Conservation (phyloP, 2,888 invertebrate genomes). For the Megalurothrips usitatus region DNA sequence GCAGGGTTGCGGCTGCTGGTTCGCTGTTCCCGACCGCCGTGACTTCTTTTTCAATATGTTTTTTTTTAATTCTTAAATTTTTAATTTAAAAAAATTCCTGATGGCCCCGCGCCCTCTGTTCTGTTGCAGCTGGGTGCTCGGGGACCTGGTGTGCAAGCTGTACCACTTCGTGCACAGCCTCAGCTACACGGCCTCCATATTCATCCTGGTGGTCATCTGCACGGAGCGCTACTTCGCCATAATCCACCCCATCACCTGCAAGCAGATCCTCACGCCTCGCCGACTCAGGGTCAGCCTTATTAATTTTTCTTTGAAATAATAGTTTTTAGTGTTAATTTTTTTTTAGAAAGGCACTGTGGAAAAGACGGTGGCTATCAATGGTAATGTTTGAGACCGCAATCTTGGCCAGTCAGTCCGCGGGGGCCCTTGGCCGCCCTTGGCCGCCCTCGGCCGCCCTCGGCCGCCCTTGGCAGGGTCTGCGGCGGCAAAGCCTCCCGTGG, state of each 20-base stretch:
- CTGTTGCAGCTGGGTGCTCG: conserved; percentile 70
- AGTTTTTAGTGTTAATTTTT: too few relatives aligned
- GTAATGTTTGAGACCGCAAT: too few relatives aligned
- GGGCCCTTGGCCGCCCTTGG: too few relatives aligned
- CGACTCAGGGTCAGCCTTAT: conserved; percentile 65
- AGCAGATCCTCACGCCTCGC: conserved; percentile 72
- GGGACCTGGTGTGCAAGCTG: conserved; percentile 82
- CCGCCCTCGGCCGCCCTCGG: too few relatives aligned
- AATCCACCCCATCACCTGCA: conserved; percentile 77
- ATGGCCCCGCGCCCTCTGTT: conserved; percentile 7
- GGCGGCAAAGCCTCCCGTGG: too few relatives aligned
- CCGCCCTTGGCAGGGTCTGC: too few relatives aligned
- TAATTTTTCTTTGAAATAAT: too few relatives aligned
- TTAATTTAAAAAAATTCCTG: not conserved
- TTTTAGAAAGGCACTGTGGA: too few relatives aligned
- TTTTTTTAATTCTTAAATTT: not conserved
- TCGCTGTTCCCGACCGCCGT: not conserved
- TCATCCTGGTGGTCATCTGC: conserved; percentile 83
- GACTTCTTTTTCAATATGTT: not conserved
- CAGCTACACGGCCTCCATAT: conserved; percentile 85
- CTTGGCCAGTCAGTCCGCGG: too few relatives aligned
- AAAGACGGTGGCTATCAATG: too few relatives aligned
- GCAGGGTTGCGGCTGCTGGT: not conserved
- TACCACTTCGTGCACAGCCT: conserved; percentile 85
- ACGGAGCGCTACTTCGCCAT: conserved; percentile 83